A percentile compares a stretch with the other conserved stretches of the same genome.
phyloP scores from a whole-genome alignment of 2,113 vertebrate species.

The Turnix velox region DNA sequence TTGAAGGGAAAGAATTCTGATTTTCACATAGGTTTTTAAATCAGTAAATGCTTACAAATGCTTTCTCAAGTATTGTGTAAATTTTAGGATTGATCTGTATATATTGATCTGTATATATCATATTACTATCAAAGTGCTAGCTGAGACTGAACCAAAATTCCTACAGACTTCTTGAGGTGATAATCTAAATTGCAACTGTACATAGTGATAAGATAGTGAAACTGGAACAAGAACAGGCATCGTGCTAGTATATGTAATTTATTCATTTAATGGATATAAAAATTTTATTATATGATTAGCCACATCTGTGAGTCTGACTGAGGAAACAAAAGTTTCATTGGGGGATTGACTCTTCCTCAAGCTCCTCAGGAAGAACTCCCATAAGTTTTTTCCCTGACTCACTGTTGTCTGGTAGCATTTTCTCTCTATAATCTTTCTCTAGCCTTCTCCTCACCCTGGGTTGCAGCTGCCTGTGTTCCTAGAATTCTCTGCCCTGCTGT shows the following conservation, averaged over 20 bases:
- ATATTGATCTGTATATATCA: not conserved
- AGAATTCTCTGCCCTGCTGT: not conserved
- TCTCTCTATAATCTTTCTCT: not conserved
- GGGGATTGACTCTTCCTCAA: not conserved
- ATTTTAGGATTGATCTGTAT: not conserved
- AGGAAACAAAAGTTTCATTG: not conserved
- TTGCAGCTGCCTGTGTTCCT: not conserved
- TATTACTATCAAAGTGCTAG: not conserved
- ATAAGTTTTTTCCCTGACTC: not conserved
- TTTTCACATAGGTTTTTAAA: not conserved
- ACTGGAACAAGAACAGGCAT: not conserved
- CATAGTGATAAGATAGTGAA: not conserved
- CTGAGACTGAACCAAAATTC: not conserved
- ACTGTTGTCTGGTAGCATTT: not conserved
- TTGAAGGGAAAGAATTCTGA: not conserved
- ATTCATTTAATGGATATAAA: not conserved
- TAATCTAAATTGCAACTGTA: not conserved
- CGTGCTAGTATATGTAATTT: not conserved
- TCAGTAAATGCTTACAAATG: not conserved
- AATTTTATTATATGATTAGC: not conserved
- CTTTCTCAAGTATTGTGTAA: not conserved
- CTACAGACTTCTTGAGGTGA: not conserved
- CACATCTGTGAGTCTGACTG: not conserved
- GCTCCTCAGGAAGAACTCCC: not conserved
- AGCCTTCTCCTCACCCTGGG: not conserved